These are phyloP conservation scores for Phoebastria nigripes DNA, from an alignment of 2,797 vertebrate genomes.

Conservation along the genomic window DNA sequence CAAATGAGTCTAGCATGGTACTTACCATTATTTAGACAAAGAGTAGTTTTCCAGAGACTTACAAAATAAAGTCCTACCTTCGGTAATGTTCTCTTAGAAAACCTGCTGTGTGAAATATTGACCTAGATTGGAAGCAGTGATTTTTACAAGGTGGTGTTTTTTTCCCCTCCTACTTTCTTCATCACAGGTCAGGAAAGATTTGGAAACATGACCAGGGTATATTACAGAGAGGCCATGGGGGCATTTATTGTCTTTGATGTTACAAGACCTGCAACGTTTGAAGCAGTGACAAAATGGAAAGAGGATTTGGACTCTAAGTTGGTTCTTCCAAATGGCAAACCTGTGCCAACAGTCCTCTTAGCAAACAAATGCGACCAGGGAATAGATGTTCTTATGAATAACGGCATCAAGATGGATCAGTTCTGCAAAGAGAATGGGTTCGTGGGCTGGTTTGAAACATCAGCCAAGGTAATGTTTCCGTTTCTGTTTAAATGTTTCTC, in stretches of 20 bases:
- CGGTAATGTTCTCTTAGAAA: background rate
- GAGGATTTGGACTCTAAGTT: slow-evolving; percentile 97
- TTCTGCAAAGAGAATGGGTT: slow-evolving; percentile 97
- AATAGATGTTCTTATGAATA: slow-evolving; percentile 84
- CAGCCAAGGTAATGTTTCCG: slow-evolving; percentile 86
- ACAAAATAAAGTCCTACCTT: background rate
- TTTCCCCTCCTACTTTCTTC: slow-evolving; percentile 2
- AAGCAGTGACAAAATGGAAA: slow-evolving; percentile 97
- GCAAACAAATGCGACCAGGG: slow-evolving; percentile 98
- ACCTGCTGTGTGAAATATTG: background rate
- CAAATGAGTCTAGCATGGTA: background rate
- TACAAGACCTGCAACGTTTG: slow-evolving; percentile 91
- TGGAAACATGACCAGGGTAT: slow-evolving; percentile 98
- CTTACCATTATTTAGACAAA: background rate
- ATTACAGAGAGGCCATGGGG: slow-evolving; percentile 97
- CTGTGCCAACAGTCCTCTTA: slow-evolving; percentile 89
- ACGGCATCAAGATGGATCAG: slow-evolving; percentile 92
- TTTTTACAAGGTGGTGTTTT: background rate
- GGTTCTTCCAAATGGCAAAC: slow-evolving; percentile 87
- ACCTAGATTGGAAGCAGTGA: background rate
- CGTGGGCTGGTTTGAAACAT: slow-evolving; percentile 95
- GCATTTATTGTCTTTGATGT: slow-evolving; percentile 96
- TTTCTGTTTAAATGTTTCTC: background rate
- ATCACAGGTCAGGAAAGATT: slow-evolving; percentile 93
- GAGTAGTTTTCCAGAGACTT: background rate